Evolutionary conservation across 2,888 invertebrate species (phyloP), one percentile per base, ranked within the genome.

Genomic region (Marronus borbonicus): DNA sequence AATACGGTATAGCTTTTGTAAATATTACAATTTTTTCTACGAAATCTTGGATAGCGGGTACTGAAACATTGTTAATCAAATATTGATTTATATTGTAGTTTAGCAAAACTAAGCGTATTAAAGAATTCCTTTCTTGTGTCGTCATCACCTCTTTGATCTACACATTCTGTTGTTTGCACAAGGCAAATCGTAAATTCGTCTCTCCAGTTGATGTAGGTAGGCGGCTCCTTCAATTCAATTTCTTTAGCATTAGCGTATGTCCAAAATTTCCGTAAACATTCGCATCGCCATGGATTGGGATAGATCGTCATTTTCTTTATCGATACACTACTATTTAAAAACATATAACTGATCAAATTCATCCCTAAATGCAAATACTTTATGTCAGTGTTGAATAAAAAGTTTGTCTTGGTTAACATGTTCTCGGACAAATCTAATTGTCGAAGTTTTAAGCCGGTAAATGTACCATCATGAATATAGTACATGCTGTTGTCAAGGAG

Each of bases 201-300:
- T 10, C 60, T 60, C 72, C 72, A 74, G n/a, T 60, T 49, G 12
- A 74, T 17, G 20, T 74, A 74, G 10, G 24, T 39, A 3, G 72
- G 72, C n/a, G 76, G 55, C 14, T 65, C 58, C 52, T 58, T 76
- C 24, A 76, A 14, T 44, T n/a, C 28, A 20, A 76, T 68, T n/a
- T 39, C 12, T n/a, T 52, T 64, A 12, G 36, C 55, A 31, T n/a
- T 65, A 7, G 64, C 36, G 17, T 31, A 49, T 39, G 31, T 14
- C 72, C 72, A 70, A n/a, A 78, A 74, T 14, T 70, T 64, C 8
- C 65, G 20, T 36, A 78, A 70, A 55, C 77, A 78, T 17, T 60
- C 77, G 44, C 77, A 78, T 0, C 70, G 31, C 65, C 70, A 78
- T 3, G 77, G 77, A 52, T 78, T 78, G 8, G 77, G 77, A 65